Conservation (phyloP, 2,113 vertebrate genomes). For the Calypte anna region DNA sequence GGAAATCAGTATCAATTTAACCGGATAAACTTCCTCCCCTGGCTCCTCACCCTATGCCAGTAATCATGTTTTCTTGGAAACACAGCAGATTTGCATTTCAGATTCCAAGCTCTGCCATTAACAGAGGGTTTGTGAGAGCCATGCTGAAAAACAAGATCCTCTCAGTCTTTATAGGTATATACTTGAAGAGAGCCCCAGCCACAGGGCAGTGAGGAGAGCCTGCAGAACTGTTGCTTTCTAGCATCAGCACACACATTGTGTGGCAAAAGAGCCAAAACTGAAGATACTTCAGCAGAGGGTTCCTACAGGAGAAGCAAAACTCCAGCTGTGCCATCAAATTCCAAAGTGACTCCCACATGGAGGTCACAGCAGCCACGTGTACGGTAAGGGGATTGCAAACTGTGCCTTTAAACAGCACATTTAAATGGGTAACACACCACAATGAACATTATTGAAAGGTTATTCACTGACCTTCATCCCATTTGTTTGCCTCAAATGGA, state of each 20-base stretch:
- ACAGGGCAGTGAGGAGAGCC: neutral
- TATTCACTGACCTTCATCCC: neutral
- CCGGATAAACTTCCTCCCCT: neutral
- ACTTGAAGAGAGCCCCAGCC: neutral
- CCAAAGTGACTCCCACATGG: fast-evolving
- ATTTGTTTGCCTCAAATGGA: neutral
- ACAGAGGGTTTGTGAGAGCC: neutral
- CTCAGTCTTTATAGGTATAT: fast-evolving
- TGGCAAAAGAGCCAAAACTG: neutral
- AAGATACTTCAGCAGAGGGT: neutral
- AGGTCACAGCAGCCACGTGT: fast-evolving
- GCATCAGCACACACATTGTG: neutral
- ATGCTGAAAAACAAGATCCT: neutral
- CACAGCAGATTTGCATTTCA: neutral
- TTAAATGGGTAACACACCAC: fast-evolving
- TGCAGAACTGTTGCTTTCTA: neutral
- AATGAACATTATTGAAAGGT: fast-evolving
- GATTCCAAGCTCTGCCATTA: neutral
- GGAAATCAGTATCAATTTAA: neutral
- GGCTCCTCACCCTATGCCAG: neutral
- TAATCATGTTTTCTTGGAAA: neutral
- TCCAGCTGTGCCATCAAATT: neutral
- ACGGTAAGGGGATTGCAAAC: fast-evolving
- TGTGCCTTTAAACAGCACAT: fast-evolving
- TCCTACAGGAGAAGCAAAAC: neutral